phyloP scores from a whole-genome alignment of 2,888 invertebrate genomes.

The Agrilus biguttatus region DNA sequence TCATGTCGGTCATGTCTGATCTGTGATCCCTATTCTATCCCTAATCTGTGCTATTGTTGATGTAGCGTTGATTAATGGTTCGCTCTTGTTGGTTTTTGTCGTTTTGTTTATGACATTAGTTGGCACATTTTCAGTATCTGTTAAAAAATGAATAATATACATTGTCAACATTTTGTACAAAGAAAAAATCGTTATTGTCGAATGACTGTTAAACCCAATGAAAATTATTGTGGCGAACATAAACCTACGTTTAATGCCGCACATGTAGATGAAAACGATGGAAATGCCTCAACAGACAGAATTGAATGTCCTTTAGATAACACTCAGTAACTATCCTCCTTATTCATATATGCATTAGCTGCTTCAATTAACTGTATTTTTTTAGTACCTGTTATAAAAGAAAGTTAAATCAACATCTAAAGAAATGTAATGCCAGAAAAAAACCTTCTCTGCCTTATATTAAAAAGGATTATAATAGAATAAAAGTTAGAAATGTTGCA shows the following conservation, averaged over 20 bases:
- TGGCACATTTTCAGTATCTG: too few species aligned
- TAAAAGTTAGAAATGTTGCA: slow-evolving; percentile 13
- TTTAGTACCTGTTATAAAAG: slow-evolving; percentile 49
- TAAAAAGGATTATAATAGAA: slow-evolving; percentile 34
- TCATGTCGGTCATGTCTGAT: too few species aligned
- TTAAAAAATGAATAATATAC: slow-evolving; percentile 12
- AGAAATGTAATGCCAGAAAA: slow-evolving; percentile 56
- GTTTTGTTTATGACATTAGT: too few species aligned
- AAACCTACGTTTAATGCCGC: slow-evolving; percentile 21
- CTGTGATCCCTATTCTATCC: too few species aligned
- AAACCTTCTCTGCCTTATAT: slow-evolving; percentile 39
- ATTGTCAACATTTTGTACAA: slow-evolving; percentile 49
- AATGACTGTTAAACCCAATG: slow-evolving; percentile 56
- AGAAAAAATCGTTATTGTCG: slow-evolving; percentile 62
- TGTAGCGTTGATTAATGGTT: too few species aligned
- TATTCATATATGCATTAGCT: slow-evolving; percentile 3
- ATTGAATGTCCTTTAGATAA: slow-evolving; percentile 59
- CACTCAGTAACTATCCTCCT: slow-evolving; percentile 44
- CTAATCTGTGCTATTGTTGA: too few species aligned
- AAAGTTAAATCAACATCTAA: slow-evolving; percentile 53
- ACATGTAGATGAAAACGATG: slow-evolving; percentile 8
- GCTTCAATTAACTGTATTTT: neutral
- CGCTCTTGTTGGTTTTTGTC: too few species aligned
- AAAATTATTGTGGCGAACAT: slow-evolving; percentile 61
- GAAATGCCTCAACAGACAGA: slow-evolving; percentile 28